Evolutionary conservation across 2,888 invertebrate genomes (phyloP).

Genomic region (Tenthredo amoena): DNA sequence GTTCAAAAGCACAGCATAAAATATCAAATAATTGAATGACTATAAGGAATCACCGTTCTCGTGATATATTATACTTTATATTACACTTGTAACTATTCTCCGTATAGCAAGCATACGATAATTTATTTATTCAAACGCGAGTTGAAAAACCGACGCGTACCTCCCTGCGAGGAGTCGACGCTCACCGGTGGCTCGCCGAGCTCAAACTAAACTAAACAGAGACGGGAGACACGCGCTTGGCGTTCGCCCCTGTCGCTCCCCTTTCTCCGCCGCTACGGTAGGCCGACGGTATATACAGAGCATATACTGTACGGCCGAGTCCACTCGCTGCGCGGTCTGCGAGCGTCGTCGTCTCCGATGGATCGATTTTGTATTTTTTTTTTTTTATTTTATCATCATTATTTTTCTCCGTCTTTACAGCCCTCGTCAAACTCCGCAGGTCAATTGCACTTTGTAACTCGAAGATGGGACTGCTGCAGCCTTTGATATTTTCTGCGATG

Average conservation of each 20-base stretch:
- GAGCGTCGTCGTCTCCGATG: background rate
- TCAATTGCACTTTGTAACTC: background rate
- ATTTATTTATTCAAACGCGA: background rate
- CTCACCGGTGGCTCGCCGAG: slow-evolving; percentile 71
- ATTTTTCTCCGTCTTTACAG: background rate
- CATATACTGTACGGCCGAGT: slow-evolving; percentile 23
- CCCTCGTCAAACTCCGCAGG: background rate
- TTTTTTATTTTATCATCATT: background rate
- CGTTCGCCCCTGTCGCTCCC: slow-evolving; percentile 53
- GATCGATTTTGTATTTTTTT: slow-evolving; percentile 6
- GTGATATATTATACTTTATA: too few species aligned
- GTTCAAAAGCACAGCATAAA: too few species aligned
- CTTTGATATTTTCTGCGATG: background rate
- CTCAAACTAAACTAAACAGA: slow-evolving; percentile 69
- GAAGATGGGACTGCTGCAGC: too few species aligned
- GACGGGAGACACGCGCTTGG: slow-evolving; percentile 65
- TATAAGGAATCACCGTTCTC: too few species aligned
- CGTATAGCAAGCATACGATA: background rate
- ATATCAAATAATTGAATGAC: too few species aligned
- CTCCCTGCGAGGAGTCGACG: slow-evolving; percentile 27
- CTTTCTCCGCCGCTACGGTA: background rate
- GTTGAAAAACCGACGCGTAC: background rate
- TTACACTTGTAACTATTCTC: background rate
- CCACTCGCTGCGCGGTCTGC: slow-evolving; percentile 32
- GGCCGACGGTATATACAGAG: slow-evolving; percentile 4